These are phyloP conservation scores for Probaryconus sp. DNA, from an alignment of 1,140 invertebrate species.

Conservation along the genomic window DNA sequence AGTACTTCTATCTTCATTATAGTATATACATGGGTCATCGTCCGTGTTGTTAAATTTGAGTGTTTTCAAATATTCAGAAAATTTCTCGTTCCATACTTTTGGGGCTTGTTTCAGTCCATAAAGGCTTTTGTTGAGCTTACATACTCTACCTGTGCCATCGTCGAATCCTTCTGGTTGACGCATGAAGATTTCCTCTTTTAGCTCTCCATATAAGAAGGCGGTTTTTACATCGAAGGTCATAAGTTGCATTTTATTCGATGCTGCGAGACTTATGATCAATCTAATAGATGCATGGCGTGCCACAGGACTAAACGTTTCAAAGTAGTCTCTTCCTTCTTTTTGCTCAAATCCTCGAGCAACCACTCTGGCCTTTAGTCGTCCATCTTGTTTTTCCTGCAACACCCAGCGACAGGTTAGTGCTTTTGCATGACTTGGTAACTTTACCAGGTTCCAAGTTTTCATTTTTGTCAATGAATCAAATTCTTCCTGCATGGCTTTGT, in stretches of 20 bases:
- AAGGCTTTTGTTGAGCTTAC: neutral
- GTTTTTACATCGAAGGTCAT: slow-evolving; percentile 14
- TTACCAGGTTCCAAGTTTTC: too few species aligned
- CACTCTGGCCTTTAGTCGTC: slow-evolving; percentile 52
- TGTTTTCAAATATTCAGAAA: slow-evolving; percentile 24
- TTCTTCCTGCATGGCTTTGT: too few species aligned
- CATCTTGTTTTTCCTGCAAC: too few species aligned
- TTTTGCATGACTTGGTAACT: too few species aligned
- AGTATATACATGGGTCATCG: slow-evolving; percentile 48
- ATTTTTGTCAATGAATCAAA: too few species aligned
- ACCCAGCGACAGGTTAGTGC: too few species aligned
- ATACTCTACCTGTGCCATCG: neutral
- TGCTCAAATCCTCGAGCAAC: slow-evolving; percentile 61
- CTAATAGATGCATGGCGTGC: slow-evolving; percentile 50
- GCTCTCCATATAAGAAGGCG: slow-evolving; percentile 1
- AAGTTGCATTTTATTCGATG: neutral
- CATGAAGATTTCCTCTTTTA: slow-evolving; percentile 12
- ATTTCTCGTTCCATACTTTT: slow-evolving; percentile 34
- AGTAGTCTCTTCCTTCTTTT: slow-evolving; percentile 46
- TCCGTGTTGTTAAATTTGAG: slow-evolving; percentile 20
- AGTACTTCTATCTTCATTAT: slow-evolving; percentile 17
- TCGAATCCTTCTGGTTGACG: neutral
- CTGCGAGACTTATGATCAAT: slow-evolving; percentile 30
- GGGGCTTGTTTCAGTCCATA: slow-evolving; percentile 46
- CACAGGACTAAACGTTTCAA: slow-evolving; percentile 63